Evolutionary conservation across 1,140 invertebrate species (phyloP).

Genomic region (Anadara kagoshimensis): DNA sequence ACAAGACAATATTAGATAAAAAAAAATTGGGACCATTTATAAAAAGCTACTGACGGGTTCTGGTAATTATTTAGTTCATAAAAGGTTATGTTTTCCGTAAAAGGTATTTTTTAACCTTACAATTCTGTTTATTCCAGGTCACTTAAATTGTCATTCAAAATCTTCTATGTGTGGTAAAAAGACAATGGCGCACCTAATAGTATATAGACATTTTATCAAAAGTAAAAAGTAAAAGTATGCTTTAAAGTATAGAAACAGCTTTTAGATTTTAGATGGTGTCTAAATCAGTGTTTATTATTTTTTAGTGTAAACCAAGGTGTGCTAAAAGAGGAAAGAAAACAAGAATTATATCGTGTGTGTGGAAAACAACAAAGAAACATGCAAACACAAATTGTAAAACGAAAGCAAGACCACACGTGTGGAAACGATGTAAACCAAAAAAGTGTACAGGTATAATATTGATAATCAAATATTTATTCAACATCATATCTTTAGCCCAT

Average conservation of each 20-base stretch:
- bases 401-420: conserved; percentile 25
- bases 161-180: no score
- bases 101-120: neutral
- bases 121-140: neutral
- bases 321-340: conserved; percentile 25
- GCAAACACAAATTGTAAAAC: conserved; percentile 32
- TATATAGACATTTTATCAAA: no score
- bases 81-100: neutral
- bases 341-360: conserved; percentile 33
- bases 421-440: conserved; percentile 24
- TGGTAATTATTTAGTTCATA: neutral
- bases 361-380: conserved; percentile 22
- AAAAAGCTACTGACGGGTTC: neutral
- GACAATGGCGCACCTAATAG: no score
- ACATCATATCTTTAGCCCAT: neutral
- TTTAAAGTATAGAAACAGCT: no score
- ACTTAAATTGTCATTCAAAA: no score
- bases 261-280: no score
- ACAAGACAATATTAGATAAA: no score
- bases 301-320: conserved; percentile 39
- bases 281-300: neutral
- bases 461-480: neutral
- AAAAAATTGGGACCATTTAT: neutral
- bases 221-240: no score
- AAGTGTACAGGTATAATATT: no score